These are phyloP conservation scores for Mythimna albipuncta DNA, from an alignment of 2,888 invertebrate genomes.

Conservation along the genomic window DNA sequence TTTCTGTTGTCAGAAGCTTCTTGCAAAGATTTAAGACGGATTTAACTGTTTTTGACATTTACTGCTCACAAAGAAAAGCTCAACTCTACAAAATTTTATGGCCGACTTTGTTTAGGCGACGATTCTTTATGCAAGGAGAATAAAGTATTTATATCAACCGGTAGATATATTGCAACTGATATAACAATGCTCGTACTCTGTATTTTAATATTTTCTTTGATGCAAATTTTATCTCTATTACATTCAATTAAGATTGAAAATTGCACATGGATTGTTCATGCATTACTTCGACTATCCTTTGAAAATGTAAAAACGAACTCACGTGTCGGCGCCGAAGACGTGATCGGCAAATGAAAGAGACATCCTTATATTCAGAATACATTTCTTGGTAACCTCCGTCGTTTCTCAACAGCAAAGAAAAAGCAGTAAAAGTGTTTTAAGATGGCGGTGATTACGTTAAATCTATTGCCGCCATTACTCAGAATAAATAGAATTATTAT, in stretches of 20 bases:
- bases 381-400: constrained; percentile 63
- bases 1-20: background rate
- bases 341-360: constrained; percentile 73
- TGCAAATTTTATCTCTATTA: constrained; percentile 38
- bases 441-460: constrained; percentile 65
- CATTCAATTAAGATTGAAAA: constrained; percentile 46
- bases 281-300: constrained; percentile 35
- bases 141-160: constrained; percentile 49
- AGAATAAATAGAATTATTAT: constrained; percentile 62
- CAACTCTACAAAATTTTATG: background rate
- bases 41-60: background rate
- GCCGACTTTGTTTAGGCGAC: constrained; percentile 17
- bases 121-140: constrained; percentile 63
- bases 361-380: constrained; percentile 68
- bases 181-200: constrained; percentile 44
- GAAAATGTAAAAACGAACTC: constrained; percentile 67
- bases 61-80: background rate
- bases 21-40: constrained; percentile 9
- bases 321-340: constrained; percentile 66
- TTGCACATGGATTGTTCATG: constrained; percentile 22
- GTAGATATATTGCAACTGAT: constrained; percentile 63
- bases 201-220: constrained; percentile 27
- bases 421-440: constrained; percentile 71
- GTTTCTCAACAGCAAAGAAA: constrained; percentile 63
- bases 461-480: constrained; percentile 58